These are phyloP conservation scores for Chiroxiphia lanceolata DNA, from an alignment of 2,797 vertebrate species.

Conservation along the genomic window DNA sequence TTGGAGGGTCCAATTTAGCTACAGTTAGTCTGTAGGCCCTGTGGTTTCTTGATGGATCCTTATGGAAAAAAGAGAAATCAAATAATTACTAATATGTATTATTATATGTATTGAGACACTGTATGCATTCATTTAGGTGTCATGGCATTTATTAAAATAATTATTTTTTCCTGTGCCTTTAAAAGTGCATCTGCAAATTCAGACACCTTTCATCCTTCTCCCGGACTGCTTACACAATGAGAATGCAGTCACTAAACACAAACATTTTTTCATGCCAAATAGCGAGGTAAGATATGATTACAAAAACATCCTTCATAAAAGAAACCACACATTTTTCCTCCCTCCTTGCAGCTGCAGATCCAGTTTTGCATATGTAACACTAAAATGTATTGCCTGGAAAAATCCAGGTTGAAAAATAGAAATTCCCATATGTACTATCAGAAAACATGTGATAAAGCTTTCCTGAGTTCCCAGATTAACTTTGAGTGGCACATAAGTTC, in stretches of 20 bases:
- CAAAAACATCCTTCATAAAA: background rate
- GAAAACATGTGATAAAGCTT: slow-evolving; percentile 68
- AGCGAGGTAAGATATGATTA: background rate
- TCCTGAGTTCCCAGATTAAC: slow-evolving; percentile 76
- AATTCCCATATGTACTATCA: slow-evolving; percentile 45
- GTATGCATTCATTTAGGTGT: background rate
- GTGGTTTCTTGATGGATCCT: slow-evolving; percentile 99
- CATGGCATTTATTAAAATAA: background rate
- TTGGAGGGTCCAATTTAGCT: slow-evolving; percentile 92
- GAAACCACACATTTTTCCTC: background rate
- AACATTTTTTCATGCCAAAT: slow-evolving; percentile 7
- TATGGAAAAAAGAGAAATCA: slow-evolving; percentile 33
- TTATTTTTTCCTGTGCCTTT: background rate
- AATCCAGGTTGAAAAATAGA: slow-evolving; percentile 48
- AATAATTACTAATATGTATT: background rate
- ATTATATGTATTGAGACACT: background rate
- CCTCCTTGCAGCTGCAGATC: background rate
- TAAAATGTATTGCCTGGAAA: slow-evolving; percentile 53
- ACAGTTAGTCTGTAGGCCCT: slow-evolving; percentile 92
- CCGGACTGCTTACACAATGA: background rate
- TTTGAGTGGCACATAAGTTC: slow-evolving; percentile 75
- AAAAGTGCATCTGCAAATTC: slow-evolving; percentile 5
- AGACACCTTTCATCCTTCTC: background rate
- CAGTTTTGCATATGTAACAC: background rate
- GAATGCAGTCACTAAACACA: background rate